Evolutionary conservation across 1,140 invertebrate genomes (phyloP), one percentile per base, ranked within the genome.

Genomic region (Monochamus saltuarius): DNA sequence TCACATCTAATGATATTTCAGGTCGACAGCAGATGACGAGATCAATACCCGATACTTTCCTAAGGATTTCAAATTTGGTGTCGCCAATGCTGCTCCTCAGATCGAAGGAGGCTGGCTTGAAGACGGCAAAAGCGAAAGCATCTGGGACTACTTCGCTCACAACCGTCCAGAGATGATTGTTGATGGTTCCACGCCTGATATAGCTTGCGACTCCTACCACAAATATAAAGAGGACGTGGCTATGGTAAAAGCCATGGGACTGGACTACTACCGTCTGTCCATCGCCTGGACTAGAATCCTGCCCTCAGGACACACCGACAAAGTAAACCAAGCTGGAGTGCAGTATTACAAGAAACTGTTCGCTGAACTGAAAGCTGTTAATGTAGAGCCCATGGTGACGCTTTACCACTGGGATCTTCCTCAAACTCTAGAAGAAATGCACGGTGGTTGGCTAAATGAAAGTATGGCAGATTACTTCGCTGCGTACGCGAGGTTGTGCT

Each of bases 331-430:
- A 59, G 70, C 67, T 9, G 82, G 80, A 66, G 73, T 65, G 70
- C 56, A 78, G 9, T 85, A 85, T 68, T 88, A 88, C 60, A 80
- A 81, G 38, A 71, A 75, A 14, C 53, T 84, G 7, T 19, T 46
- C 13, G 22, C 4, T 16, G n/a, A 14, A 19, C 16, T 46, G 43
- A 46, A 46, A 46, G n/a, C 16, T 11, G 22, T 4, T 9, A 10
- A 19, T 6, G 22, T 46, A 4, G 43, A 46, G 16, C 85, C 86
- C 1, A 84, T 86, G 81, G 85, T 87, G 0, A 88, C 86, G 0
- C 80, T 89, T 13, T 88, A 87, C 66, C 86, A 88, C 62, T 89
- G 86, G 86, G 87, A 89, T 56, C 70, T 87, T 37, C 87, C 87
- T 0, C 81, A 86, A 59, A 74, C 75, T 14, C 61, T 88, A 2